Evolutionary conservation across 2,888 invertebrate genomes (phyloP).

Genomic region (Theristus sp.): DNA sequence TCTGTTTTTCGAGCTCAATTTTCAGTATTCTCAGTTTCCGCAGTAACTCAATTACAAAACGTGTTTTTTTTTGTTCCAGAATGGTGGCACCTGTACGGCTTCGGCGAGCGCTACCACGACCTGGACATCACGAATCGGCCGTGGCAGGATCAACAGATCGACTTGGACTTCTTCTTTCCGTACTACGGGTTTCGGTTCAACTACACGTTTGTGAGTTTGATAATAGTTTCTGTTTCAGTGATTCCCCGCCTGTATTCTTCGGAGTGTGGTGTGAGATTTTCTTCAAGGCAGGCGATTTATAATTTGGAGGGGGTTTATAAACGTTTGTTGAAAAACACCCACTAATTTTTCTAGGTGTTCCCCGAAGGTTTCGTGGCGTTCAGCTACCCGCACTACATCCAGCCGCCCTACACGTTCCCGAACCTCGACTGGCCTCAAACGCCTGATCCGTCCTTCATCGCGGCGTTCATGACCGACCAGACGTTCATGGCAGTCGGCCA

Average conservation of each 20-base stretch:
- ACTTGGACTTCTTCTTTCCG: conserved; percentile 10
- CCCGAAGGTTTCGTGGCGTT: conserved; percentile 21
- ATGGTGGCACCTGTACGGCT: conserved; percentile 9
- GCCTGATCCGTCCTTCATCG: conserved; percentile 14
- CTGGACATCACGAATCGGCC: conserved; percentile 6
- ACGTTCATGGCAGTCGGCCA: conserved; percentile 21
- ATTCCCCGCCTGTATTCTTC: too few relatives aligned
- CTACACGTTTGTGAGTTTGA: conserved; percentile 7
- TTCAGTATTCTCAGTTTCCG: too few relatives aligned
- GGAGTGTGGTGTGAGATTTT: too few relatives aligned
- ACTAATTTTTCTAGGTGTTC: conserved; percentile 11
- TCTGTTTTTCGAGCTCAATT: too few relatives aligned
- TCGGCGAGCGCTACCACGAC: conserved; percentile 9
- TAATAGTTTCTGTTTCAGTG: background rate
- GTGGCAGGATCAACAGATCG: conserved; percentile 9
- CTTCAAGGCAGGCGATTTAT: too few relatives aligned
- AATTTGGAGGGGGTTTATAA: too few relatives aligned
- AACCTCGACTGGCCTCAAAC: conserved; percentile 17
- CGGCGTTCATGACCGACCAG: conserved; percentile 16
- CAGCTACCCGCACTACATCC: conserved; percentile 15
- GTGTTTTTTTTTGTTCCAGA: conserved; percentile 7
- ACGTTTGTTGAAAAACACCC: too few relatives aligned
- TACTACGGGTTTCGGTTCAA: conserved; percentile 9
- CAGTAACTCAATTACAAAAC: too few relatives aligned
- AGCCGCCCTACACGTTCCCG: conserved; percentile 18